Base-by-base conservation (phyloP, 1,140 invertebrate genomes). In the Zeugodacus cucurbitae region DNA sequence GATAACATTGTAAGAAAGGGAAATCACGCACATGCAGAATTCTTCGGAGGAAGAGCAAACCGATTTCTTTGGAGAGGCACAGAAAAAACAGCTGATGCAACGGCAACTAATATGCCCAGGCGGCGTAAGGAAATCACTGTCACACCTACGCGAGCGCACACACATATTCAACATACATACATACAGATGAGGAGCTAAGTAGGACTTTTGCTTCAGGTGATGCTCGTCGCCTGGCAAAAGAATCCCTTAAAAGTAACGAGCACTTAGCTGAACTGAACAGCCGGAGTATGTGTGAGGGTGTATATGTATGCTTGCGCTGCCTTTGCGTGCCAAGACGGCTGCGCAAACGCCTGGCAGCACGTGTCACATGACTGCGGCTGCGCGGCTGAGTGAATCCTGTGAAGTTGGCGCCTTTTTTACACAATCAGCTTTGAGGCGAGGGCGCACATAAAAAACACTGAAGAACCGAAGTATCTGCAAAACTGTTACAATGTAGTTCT, bases 191-290 rank as follows among this genome's bases (percentile, higher is more conserved):
- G 26, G 64, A 22, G 6, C 1, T 37, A 22, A 37, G 48, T 86
- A 86, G 85, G 57, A 86, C 44, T 86, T 86, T 86, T 59, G 85
- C 85, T 59, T 86, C 85, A 86, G 57, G 57, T 86, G 85, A 86
- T 48, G n/a, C 70, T 8, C 14, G 37, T 74, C 70, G 70, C 2
- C 17, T 74, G 37, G 70, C 34, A 22, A 34, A 70, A 37, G n/a
- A 37, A 70, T 14, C 32, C 17, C 29, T 20, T 34, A 32, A 17
- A 4, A 62, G 7, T 67, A 26, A 22, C 44, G 58, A 62, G 20
- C 22, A 14, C 29, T 78, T 0, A n/a, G 7, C 22, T 11, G n/a
- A 57, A 8, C 6, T 11, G 41, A n/a, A n/a, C 34, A 37, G 37
- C 34, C 32, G 34, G 14, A 7, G 22, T 32, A 44, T 0, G 48